A percentile compares a stretch with the other conserved stretches of the same genome.
Conservation (phyloP, 2,888 invertebrate species). For the Periphyllus acericola region DNA sequence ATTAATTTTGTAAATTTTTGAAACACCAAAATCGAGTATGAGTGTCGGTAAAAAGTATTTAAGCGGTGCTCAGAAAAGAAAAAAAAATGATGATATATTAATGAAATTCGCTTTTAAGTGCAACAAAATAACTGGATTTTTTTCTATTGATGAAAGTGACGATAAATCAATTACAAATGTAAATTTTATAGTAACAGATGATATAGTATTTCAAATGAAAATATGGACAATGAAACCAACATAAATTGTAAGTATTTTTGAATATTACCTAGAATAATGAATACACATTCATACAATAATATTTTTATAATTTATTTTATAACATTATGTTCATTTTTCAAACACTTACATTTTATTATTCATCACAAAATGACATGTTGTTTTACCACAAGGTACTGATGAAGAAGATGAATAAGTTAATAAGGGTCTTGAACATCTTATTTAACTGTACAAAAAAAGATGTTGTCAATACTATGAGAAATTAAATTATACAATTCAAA, state of each 20-base stretch:
- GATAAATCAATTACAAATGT: constrained; percentile 12
- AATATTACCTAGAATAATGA: neutral
- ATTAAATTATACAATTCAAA: constrained; percentile 27
- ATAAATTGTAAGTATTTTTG: constrained; percentile 9
- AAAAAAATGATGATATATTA: neutral
- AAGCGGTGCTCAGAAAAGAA: constrained; percentile 1
- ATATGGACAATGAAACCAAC: constrained; percentile 6
- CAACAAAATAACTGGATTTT: constrained; percentile 5
- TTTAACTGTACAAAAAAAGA: constrained; percentile 29
- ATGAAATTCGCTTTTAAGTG: neutral
- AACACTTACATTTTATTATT: constrained; percentile 20
- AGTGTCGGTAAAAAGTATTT: neutral
- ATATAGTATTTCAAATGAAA: constrained; percentile 14
- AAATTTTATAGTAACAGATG: constrained; percentile 14
- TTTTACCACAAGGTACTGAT: constrained; percentile 38
- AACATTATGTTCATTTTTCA: neutral
- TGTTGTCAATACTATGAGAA: constrained; percentile 11
- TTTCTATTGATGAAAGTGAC: constrained; percentile 2
- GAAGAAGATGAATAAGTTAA: constrained; percentile 37
- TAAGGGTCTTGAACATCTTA: constrained; percentile 24
- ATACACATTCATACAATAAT: neutral
- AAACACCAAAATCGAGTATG: constrained; percentile 3
- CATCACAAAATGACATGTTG: constrained; percentile 31
- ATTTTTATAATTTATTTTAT: constrained; percentile 4
- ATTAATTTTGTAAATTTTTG: too few species aligned